phyloP scores from a whole-genome alignment of 92 coral and sea anemone species.

The Paragorgia papillata region DNA sequence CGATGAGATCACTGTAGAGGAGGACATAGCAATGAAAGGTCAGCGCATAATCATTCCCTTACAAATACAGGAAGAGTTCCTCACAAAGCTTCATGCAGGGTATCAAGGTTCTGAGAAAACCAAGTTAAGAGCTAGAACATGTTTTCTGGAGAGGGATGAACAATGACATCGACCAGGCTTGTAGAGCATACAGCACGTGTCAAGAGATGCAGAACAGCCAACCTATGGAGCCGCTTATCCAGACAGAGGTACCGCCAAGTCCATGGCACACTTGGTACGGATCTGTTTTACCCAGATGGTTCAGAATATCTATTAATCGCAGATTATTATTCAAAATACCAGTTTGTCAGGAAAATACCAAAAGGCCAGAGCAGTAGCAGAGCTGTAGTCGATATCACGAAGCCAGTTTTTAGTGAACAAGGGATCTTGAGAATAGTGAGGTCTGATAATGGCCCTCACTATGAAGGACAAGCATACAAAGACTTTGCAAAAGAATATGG shows the following conservation, averaged over 20 bases:
- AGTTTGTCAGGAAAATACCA: conserved; percentile 40
- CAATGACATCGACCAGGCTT: conserved; percentile 59
- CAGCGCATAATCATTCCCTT: conserved; percentile 47
- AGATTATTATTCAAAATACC: conserved; percentile 50
- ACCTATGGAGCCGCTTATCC: conserved; percentile 42
- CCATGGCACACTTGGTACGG: conserved; percentile 41
- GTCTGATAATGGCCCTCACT: conserved; percentile 48
- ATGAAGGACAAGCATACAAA: conserved; percentile 36
- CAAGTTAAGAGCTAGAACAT: conserved; percentile 53
- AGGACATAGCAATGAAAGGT: conserved; percentile 45
- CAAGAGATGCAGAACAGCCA: conserved; percentile 51
- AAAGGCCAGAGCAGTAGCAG: conserved; percentile 31
- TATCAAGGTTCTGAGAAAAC: conserved; percentile 63
- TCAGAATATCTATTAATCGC: conserved; percentile 52
- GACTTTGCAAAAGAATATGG: conserved; percentile 44
- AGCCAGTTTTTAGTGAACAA: conserved; percentile 34
- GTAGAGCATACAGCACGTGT: conserved; percentile 33
- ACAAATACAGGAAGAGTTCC: conserved; percentile 36
- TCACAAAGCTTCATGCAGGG: conserved; percentile 37
- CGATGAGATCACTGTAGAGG: conserved; percentile 45
- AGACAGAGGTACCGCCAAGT: conserved; percentile 29
- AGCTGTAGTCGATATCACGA: neutral
- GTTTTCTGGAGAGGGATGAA: conserved; percentile 60
- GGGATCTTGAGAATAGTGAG: conserved; percentile 26
- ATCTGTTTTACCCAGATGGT: conserved; percentile 44